phyloP scores from a whole-genome alignment of 2,797 vertebrate species.

The Echeneis naucrates region DNA sequence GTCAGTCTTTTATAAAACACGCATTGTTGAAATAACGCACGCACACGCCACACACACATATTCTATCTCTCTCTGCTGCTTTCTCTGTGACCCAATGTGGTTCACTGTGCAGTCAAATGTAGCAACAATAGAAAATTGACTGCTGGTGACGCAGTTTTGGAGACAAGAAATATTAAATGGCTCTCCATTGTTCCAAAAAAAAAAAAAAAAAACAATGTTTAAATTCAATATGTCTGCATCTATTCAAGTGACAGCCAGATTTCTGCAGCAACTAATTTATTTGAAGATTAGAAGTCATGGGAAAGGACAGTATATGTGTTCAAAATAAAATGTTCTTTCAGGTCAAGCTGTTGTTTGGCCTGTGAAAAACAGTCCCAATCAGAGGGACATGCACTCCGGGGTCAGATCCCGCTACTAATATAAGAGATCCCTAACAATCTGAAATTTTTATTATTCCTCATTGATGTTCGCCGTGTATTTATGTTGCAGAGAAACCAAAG shows the following conservation, averaged over 20 bases:
- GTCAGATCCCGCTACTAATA: too few species aligned
- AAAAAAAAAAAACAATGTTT: not conserved
- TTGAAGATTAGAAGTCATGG: not conserved
- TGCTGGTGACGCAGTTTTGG: conserved; percentile 28
- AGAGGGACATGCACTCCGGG: too few species aligned
- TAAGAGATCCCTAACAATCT: too few species aligned
- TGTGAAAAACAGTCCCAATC: too few species aligned
- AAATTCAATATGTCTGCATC: conserved; percentile 1
- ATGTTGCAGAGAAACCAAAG: conserved; percentile 36
- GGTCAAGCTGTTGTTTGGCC: too few species aligned
- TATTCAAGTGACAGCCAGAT: not conserved
- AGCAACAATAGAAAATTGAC: conserved; percentile 48
- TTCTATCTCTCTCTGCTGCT: conserved; percentile 16
- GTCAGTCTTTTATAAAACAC: conserved; percentile 64
- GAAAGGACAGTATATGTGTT: not conserved
- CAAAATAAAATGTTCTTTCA: too few species aligned
- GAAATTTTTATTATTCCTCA: too few species aligned
- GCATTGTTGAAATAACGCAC: conserved; percentile 47
- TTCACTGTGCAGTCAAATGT: conserved; percentile 27
- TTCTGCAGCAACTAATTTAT: not conserved
- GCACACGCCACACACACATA: conserved; percentile 29
- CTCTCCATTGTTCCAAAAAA: conserved; percentile 19
- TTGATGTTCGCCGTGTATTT: too few species aligned
- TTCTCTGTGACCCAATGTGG: conserved; percentile 21
- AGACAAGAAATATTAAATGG: conserved; percentile 9